Percentiles rank a stretch among this genome's conserved stretches.
Evolutionary conservation across 2,797 vertebrate species (phyloP).

Genomic region (Lepilemur septentrionalis): DNA sequence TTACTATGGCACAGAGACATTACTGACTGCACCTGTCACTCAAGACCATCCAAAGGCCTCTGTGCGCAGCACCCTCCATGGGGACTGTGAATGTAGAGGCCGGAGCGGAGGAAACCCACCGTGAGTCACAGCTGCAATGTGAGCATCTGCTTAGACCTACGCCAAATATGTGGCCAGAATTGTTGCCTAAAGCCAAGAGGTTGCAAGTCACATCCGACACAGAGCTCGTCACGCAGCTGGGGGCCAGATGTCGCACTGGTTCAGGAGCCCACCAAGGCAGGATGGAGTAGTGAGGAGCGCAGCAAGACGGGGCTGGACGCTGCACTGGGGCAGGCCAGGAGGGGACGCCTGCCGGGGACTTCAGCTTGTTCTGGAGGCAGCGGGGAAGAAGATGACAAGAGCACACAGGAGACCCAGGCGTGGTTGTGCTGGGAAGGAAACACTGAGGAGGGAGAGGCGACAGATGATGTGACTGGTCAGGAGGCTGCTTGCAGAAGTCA

Average conservation of each 20-base stretch:
- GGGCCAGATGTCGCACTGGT: fast-evolving
- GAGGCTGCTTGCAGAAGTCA: background rate
- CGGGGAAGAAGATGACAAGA: background rate
- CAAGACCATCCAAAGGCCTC: background rate
- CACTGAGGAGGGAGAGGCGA: background rate
- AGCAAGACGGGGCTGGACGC: fast-evolving
- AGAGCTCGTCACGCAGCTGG: background rate
- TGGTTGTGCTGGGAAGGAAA: background rate
- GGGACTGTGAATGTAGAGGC: background rate
- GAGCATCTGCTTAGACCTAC: background rate
- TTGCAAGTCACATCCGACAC: background rate
- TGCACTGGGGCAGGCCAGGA: background rate
- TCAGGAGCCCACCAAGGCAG: background rate
- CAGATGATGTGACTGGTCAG: background rate
- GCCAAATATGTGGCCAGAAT: background rate
- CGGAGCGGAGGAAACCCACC: background rate
- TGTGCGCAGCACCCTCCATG: fast-evolving
- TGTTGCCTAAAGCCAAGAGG: background rate
- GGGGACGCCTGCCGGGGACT: background rate
- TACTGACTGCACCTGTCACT: background rate
- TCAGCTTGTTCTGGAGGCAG: background rate
- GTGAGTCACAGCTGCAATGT: fast-evolving
- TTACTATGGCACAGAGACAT: background rate
- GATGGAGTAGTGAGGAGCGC: fast-evolving
- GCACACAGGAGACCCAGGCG: fast-evolving